These are phyloP conservation scores for Battus philenor DNA, from an alignment of 1,140 invertebrate species.

Conservation along the genomic window DNA sequence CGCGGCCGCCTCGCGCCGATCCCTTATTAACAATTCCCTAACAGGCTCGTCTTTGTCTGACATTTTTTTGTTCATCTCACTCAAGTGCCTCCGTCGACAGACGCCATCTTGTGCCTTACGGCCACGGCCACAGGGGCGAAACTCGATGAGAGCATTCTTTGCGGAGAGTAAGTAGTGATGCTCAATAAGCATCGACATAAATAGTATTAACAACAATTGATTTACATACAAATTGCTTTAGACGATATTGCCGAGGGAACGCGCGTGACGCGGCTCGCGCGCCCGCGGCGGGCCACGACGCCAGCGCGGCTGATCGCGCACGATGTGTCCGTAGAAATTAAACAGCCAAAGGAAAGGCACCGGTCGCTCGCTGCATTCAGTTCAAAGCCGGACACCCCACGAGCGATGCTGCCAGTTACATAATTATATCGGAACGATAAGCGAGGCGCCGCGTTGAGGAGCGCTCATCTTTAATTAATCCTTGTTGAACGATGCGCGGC, in stretches of 20 bases:
- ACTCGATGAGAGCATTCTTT: conserved; percentile 22
- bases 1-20: conserved; percentile 30
- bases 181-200: conserved; percentile 73
- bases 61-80: conserved; percentile 41
- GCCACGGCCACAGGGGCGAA: conserved; percentile 12
- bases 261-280: conserved; percentile 57
- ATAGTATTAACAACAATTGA: conserved; percentile 75
- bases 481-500: no score
- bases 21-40: conserved; percentile 63
- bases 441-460: no score
- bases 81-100: conserved; percentile 16
- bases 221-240: conserved; percentile 76
- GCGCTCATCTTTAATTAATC: no score
- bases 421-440: no score
- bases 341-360: no score
- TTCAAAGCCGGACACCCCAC: no score
- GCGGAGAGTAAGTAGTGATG: conserved; percentile 62
- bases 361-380: no score
- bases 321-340: no score
- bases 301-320: no score
- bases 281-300: conserved; percentile 33
- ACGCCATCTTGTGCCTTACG: conserved; percentile 20
- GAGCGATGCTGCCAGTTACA: no score
- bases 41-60: conserved; percentile 44
- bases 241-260: conserved; percentile 73